Evolutionary conservation across 2,797 vertebrate genomes (phyloP), one percentile per base, ranked within the genome.

Genomic region (Mus caroli): DNA sequence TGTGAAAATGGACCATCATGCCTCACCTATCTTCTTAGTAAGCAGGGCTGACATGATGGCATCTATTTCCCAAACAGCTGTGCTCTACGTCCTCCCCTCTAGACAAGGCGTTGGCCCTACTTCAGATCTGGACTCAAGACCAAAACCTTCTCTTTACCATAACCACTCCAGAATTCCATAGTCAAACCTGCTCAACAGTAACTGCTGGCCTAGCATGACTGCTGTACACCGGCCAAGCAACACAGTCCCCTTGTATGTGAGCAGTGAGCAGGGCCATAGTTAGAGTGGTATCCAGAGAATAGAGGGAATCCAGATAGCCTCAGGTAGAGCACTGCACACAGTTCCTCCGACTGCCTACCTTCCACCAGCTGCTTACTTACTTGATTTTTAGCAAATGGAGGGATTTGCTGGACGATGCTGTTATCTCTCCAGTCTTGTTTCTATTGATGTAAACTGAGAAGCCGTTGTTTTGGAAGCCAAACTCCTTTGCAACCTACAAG

Each of bases 401-500:
- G 64, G 99, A 98, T 98, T 99, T 99, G 98, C 99, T 99, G 97
- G 99, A 99, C 0, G 99, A 99, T 0, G 99, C 97, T 11, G 98
- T 98, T 92, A 99, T 99, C 98, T 99, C 99, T 73, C 99, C 99
- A 0, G 99, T 99, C 98, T 99, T 99, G 98, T 99, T 99, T 97
- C 99, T 99, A 98, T 99, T 99, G 98, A 99, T 98, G 98, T 99
- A 99, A 96, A 99, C 98, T 0, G 99, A 99, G 98, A 99, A 99
- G 8, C 99, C 99, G 43, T 99, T 99, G 96, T 99, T 99, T 96
- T 98, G 99, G 98, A 99, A 99, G 20, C 99, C 99, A 98, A 99
- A 99, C 92, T 99, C 99, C 98, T 99, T 99, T 69, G 99, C 99
- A 84, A 99, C 99, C 99, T 99, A 98, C 1, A 69, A 97, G 62